Conservation (phyloP, 2,797 vertebrate species). For the Urocyon cinereoargenteus region DNA sequence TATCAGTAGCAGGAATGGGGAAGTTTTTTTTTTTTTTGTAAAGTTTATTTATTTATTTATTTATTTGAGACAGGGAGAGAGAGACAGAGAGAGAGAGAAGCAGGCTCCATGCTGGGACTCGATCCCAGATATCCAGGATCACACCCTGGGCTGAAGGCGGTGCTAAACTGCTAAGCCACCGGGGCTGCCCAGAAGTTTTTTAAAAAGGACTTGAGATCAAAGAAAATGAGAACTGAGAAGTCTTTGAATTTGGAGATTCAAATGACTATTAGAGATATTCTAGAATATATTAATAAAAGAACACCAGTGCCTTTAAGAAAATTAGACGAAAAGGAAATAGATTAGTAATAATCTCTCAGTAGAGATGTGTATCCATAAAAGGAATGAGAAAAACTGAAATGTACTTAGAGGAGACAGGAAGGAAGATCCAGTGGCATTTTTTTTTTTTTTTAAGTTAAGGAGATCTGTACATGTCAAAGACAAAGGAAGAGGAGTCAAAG, state of each 20-base stretch:
- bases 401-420: neutral
- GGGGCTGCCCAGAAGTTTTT: neutral
- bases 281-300: constrained; percentile 2
- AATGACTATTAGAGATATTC: neutral
- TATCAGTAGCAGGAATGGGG: neutral
- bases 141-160: too few relatives aligned
- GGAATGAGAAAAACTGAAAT: constrained; percentile 9
- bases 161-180: too few relatives aligned
- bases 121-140: too few relatives aligned
- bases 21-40: neutral
- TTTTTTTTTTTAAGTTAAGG: neutral
- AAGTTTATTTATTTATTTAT: too few relatives aligned
- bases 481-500: neutral
- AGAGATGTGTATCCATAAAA: neutral
- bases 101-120: too few relatives aligned
- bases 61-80: too few relatives aligned
- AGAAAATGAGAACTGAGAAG: constrained; percentile 38
- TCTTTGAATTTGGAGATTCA: neutral
- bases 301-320: constrained; percentile 23
- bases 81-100: too few relatives aligned
- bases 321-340: neutral
- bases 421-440: neutral
- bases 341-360: constrained; percentile 11
- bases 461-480: neutral
- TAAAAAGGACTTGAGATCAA: constrained; percentile 30